Conservation (phyloP, 2,888 invertebrate genomes). For the Marronus borbonicus region DNA sequence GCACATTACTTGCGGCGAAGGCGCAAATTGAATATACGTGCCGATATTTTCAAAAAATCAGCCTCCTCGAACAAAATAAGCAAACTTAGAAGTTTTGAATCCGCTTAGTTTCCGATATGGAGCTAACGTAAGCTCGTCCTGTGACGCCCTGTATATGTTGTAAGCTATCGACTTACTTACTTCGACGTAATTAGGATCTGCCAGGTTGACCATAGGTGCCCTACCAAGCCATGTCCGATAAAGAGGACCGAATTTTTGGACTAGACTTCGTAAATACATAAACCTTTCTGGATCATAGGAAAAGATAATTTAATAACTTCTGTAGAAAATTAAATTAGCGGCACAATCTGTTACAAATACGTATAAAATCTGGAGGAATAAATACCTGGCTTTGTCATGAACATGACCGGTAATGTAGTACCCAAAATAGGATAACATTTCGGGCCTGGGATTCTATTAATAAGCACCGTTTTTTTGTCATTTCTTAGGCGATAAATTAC, state of each 20-base stretch:
- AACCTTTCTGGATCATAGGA: background rate
- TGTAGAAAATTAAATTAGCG: no score
- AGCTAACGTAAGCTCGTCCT: no score
- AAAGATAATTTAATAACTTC: no score
- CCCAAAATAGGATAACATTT: background rate
- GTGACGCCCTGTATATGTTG: no score
- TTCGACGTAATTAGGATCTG: slow-evolving; percentile 41
- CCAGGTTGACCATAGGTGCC: slow-evolving; percentile 26
- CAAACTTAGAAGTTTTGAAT: no score
- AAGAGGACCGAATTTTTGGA: slow-evolving; percentile 28
- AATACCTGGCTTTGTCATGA: background rate
- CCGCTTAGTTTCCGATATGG: no score
- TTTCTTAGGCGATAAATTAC: background rate
- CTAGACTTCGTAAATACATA: background rate
- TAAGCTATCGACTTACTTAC: slow-evolving; percentile 19
- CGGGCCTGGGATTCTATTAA: background rate
- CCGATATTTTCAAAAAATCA: no score
- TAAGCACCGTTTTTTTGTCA: background rate
- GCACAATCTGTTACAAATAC: no score
- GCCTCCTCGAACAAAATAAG: no score
- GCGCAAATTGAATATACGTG: no score
- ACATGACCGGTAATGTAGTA: background rate
- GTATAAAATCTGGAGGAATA: no score
- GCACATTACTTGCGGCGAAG: no score
- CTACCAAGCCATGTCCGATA: slow-evolving; percentile 34